A percentile compares a stretch with the other conserved stretches of the same genome.
phyloP scores from a whole-genome alignment of 23 tunicate genomes.

The Styela clava region DNA sequence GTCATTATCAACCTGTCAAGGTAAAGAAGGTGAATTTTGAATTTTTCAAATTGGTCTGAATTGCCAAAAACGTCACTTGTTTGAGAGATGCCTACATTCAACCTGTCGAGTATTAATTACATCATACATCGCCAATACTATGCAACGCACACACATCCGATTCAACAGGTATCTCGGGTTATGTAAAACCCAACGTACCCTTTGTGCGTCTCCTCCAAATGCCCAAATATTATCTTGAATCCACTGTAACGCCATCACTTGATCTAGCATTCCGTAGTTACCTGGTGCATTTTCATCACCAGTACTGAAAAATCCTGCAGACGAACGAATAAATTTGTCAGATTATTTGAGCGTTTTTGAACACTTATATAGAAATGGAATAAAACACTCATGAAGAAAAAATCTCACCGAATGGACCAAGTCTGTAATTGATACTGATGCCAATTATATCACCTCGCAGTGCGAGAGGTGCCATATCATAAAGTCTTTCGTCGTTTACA shows the following conservation, averaged over 20 bases:
- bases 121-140: too few relatives aligned
- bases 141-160: too few relatives aligned
- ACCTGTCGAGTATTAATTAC: too few relatives aligned
- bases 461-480: constrained; percentile 45
- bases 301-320: constrained; percentile 53
- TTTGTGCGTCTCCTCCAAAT: constrained; percentile 47
- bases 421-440: constrained; percentile 52
- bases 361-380: too few relatives aligned
- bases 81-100: too few relatives aligned
- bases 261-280: constrained; percentile 56
- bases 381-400: too few relatives aligned
- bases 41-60: too few relatives aligned
- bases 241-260: constrained; percentile 51
- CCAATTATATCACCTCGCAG: constrained; percentile 40
- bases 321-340: not conserved
- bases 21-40: too few relatives aligned
- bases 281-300: constrained; percentile 59
- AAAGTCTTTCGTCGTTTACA: constrained; percentile 46
- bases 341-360: too few relatives aligned
- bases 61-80: too few relatives aligned
- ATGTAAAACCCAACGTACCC: too few relatives aligned
- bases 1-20: not conserved
- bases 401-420: constrained; percentile 61
- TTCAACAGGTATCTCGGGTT: too few relatives aligned
- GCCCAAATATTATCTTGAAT: constrained; percentile 67